Evolutionary conservation across 1,140 invertebrate species (phyloP).

Genomic region (Bombyx mori): DNA sequence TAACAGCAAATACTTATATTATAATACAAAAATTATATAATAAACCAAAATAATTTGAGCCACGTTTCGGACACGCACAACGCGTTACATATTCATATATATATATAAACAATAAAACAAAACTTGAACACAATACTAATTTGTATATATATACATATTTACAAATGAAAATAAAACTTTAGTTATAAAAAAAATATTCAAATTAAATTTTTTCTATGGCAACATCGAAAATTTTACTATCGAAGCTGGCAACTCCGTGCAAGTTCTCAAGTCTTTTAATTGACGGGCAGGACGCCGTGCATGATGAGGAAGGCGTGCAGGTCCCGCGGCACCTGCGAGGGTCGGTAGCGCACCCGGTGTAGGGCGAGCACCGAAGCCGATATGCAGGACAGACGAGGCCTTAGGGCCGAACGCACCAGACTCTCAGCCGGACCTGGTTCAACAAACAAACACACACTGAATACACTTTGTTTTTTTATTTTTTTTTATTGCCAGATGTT

Average conservation of each 20-base stretch:
- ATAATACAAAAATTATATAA: no score
- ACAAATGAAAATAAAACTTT: no score
- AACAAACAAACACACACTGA: no score
- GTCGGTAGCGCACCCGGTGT: conserved; percentile 35
- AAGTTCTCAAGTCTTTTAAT: neutral
- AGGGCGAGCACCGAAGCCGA: conserved; percentile 47
- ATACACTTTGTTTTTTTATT: no score
- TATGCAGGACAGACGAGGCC: conserved; percentile 49
- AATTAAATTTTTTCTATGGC: neutral
- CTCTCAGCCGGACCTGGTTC: conserved; percentile 51
- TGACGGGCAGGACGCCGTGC: conserved; percentile 45
- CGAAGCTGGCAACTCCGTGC: neutral
- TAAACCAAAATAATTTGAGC: no score
- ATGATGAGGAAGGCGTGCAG: conserved; percentile 61
- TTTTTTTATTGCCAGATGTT: no score
- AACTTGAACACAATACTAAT: no score
- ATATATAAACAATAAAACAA: neutral
- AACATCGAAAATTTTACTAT: no score
- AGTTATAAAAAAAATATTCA: neutral
- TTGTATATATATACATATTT: no score
- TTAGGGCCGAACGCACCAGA: conserved; percentile 42
- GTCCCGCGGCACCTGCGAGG: conserved; percentile 46
- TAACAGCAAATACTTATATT: no score
- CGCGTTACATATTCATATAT: neutral
- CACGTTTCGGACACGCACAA: no score